These are phyloP conservation scores for Odontesthes bonariensis DNA, from an alignment of 2,113 vertebrate genomes.

Conservation along the genomic window DNA sequence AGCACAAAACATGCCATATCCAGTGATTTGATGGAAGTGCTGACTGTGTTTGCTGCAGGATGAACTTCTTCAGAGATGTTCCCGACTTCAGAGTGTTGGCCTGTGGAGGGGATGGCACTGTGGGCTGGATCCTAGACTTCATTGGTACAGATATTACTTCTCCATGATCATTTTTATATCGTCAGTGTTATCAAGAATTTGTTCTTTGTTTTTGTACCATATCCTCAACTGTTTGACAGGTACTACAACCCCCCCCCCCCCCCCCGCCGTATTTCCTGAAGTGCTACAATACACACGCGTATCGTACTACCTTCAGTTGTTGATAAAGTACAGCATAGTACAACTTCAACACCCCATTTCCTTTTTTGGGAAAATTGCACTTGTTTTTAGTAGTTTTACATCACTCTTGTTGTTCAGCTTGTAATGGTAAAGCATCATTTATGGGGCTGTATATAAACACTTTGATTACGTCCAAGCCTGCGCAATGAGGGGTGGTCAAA, in stretches of 20 bases:
- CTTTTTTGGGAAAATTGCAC: conserved; percentile 47
- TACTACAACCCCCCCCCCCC: background rate
- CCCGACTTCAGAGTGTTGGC: conserved; percentile 91
- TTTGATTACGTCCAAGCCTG: conserved; percentile 71
- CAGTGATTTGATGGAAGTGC: background rate
- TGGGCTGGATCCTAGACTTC: conserved; percentile 97
- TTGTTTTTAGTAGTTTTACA: conserved; percentile 59
- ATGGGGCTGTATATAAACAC: conserved; percentile 68
- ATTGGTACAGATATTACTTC: conserved; percentile 85
- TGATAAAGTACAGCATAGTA: conserved; percentile 5
- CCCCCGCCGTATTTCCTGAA: background rate
- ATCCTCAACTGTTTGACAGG: too few species aligned
- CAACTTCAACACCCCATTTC: conserved; percentile 39
- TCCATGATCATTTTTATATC: background rate
- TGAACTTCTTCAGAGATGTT: conserved; percentile 96
- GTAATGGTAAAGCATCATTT: conserved; percentile 61
- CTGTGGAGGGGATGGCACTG: conserved; percentile 96
- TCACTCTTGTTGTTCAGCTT: conserved; percentile 38
- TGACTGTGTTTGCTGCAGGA: conserved; percentile 75
- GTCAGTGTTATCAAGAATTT: background rate
- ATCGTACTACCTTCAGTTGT: background rate
- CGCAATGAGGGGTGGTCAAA: conserved; percentile 70
- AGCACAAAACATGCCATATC: background rate
- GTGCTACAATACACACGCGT: background rate
- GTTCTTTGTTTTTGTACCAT: background rate